Evolutionary conservation across 2,113 vertebrate genomes (phyloP), one percentile per base, ranked within the genome.

Genomic region (Ceyx cyanopectus): DNA sequence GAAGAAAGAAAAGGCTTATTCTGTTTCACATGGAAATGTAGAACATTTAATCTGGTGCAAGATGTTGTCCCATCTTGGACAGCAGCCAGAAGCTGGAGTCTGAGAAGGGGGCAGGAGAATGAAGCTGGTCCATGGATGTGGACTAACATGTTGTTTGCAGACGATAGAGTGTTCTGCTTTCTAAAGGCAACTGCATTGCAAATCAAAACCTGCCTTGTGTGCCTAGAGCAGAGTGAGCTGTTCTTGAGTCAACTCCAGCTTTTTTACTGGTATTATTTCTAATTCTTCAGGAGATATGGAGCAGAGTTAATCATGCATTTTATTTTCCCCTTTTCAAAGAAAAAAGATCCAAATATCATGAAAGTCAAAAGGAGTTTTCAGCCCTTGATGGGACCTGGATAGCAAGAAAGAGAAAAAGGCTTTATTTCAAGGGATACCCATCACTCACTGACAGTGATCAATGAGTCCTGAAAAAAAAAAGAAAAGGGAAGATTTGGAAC

Each of bases 381-480:
- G 50, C 3, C 13, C 7, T 87, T 76, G 56, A 66, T 21, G 13
- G 17, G 32, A 70, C 85, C 63, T 14, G 17, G 54, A 62, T 7
- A 82, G 32, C 16, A n/a, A 87, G 45, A 2, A 37, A 29, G 26
- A 89, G 41, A 87, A 76, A 53, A 82, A 89, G 58, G 19, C 51
- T 77, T 70, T 75, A 37, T 85, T 95, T 80, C 75, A 70, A 32
- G 24, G 51, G 27, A 82, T 4, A 85, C 22, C 24, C 41, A 70
- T 66, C 58, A 18, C 6, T 66, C 58, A 14, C 13, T 74, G 90
- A 82, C 90, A 92, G 67, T 91, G 92, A 95, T 83, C 90, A 81
- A 65, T 88, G 27, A 22, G 18, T 69, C 73, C 60, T 1, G 9
- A 88, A 75, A 79, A 88, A 75, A 79, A n/a, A 87, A 57, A 61